These are phyloP conservation scores for Corythaixoides concolor DNA, from an alignment of 2,113 vertebrate species.

Conservation along the genomic window DNA sequence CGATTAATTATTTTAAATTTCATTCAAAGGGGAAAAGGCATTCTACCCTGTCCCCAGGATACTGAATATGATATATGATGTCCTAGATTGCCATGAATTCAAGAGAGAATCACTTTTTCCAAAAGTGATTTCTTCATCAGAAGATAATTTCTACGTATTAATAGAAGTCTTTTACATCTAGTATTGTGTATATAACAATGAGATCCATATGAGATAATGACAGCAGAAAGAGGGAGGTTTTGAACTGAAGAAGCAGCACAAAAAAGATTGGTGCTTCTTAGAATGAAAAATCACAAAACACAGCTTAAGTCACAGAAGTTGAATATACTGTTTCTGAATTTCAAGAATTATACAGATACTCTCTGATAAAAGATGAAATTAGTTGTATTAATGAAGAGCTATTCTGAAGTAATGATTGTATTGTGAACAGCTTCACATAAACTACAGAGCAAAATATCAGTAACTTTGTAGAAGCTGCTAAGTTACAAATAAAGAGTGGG, in stretches of 20 bases:
- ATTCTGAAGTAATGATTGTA: neutral
- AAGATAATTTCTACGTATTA: neutral
- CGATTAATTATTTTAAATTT: neutral
- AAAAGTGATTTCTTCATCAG: neutral
- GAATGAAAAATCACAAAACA: neutral
- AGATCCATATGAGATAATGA: neutral
- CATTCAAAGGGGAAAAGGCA: neutral
- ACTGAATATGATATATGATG: neutral
- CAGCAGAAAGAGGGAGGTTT: neutral
- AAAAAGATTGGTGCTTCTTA: neutral
- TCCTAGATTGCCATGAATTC: neutral
- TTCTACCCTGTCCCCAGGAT: neutral
- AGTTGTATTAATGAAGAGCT: neutral
- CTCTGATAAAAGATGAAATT: neutral
- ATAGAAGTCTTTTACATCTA: neutral
- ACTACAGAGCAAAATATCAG: neutral
- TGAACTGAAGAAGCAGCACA: neutral
- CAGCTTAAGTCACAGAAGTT: neutral
- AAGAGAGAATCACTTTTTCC: neutral
- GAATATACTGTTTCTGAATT: neutral
- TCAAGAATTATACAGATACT: neutral
- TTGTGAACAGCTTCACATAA: neutral
- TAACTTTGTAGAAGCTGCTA: neutral
- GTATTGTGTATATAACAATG: neutral
- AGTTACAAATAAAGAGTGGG: neutral